Evolutionary conservation across 2,797 vertebrate genomes (phyloP), one percentile per base, ranked within the genome.

Genomic region (Miichthys miiuy): DNA sequence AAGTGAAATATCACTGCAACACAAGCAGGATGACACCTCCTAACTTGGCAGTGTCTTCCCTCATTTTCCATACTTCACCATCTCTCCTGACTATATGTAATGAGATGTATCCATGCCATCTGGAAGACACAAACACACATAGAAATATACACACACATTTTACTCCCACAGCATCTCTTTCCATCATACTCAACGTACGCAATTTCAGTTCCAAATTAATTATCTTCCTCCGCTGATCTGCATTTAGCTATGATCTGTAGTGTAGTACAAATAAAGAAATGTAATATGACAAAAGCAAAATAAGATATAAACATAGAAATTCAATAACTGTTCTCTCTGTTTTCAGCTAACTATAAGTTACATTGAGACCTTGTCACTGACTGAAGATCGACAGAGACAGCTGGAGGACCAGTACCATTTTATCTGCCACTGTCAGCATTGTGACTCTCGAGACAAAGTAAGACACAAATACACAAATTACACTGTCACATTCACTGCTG

Each of bases 381-480:
- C 82, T 48, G 86, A 87, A 57, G 89, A 92, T 30, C 87, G 93
- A n/a, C 89, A 38, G 82, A 87, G 42, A 51, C 92, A 92, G 77
- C 86, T 94, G 76, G 66, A 91, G 68, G 89, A 91, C 17, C 93
- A 93, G 79, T 94, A 93, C 68, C 86, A 91, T 71, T 94, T 94
- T 11, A 87, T 80, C 57, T 94, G 93, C 89, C 66, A 6, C 80
- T 94, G 93, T 75, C 86, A 88, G 44, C 50, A 18, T 54, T 94
- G 93, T 61, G 57, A 82, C 38, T 84, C 86, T 41, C 38, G n/a
- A 50, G 80, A 90, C 66, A 84, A 81, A 75, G 91, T 92, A 67
- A 88, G 72, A 72, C 52, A 20, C 57, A 27, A 3, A 27, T 20
- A 79, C 52, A 79, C 48, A 69, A 54, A 66, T 51, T 1, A 50